A percentile compares a stretch with the other conserved stretches of the same genome.
Evolutionary conservation across 2,797 vertebrate genomes (phyloP).

Genomic region (Sebastes taczanowskii): DNA sequence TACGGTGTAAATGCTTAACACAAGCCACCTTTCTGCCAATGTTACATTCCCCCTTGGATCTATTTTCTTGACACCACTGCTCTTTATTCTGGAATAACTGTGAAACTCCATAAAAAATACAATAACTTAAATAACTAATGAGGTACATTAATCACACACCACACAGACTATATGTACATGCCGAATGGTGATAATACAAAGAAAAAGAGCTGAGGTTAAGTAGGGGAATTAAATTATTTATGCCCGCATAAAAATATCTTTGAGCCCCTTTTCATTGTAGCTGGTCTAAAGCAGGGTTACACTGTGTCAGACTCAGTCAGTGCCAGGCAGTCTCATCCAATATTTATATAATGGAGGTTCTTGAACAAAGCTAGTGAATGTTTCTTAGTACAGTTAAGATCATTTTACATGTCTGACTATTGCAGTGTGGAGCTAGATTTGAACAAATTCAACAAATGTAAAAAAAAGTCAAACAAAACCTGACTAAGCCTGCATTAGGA

Average conservation of each 20-base stretch:
- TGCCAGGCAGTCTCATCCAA: conserved; percentile 55
- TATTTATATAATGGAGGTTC: conserved; percentile 54
- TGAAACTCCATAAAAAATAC: conserved; percentile 66
- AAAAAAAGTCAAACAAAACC: neutral
- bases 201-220: conserved; percentile 69
- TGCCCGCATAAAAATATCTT: conserved; percentile 54
- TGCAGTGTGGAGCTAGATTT: neutral
- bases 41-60: neutral
- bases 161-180: conserved; percentile 50
- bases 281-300: conserved; percentile 23
- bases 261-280: conserved; percentile 55
- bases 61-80: neutral
- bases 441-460: neutral
- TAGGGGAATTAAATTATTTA: conserved; percentile 68
- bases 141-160: conserved; percentile 70
- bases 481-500: too few species aligned
- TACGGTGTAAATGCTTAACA: neutral
- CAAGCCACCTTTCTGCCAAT: neutral
- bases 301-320: conserved; percentile 52
- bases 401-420: neutral
- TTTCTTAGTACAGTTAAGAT: neutral
- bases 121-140: conserved; percentile 74
- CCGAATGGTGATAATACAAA: conserved; percentile 70
- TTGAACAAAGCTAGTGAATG: conserved; percentile 2
- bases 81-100: conserved; percentile 15